Evolutionary conservation across 2,797 vertebrate species (phyloP), one percentile per base, ranked within the genome.

Genomic region (Danio aesculapii): DNA sequence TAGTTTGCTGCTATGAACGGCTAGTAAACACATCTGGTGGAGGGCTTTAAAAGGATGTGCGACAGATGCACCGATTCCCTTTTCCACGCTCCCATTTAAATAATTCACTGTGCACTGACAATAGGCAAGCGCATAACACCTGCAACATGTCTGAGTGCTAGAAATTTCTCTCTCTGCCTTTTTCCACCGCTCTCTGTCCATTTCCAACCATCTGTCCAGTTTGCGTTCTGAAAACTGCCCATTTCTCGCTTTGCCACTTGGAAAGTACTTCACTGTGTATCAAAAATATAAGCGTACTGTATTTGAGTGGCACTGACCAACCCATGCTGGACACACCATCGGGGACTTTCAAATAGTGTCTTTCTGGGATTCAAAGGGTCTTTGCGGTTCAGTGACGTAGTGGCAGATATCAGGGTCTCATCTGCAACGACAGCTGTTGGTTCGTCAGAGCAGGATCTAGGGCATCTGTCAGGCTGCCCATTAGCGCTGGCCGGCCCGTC

Each of bases 11-110:
- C 92, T 95, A 86, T 89, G 88, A 88, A 87, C 89, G 88, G 91
- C 85, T 61, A 93, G 94, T 94, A 96, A 96, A 96, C 95, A 97
- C 96, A 98, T 99, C 96, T 98, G 96, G 94, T 95, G 92, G 89
- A 91, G 88, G 85, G 89, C 86, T 93, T 90, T 93, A 89, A 93
- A 87, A 92, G 87, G 93, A 93, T 92, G 94, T 92, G 94, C 91
- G 95, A 96, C 97, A 98, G 98, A 97, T 98, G 97, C 94, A 93
- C 90, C 72, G 85, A 87, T 94, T 94, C 93, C 91, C 93, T 93
- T 92, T 92, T 94, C 93, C 88, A 90, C 82, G 86, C 92, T 94
- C 73, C 72, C 86, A 81, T 93, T 94, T 97, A 95, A 97, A 96
- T 96, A 96, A 97, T 94, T 95, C 94, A 97, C 93, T 85, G 68